A percentile compares a stretch with the other conserved stretches of the same genome.
Conservation (phyloP, 92 coral and sea anemone species). For the Siderastrea siderea region DNA sequence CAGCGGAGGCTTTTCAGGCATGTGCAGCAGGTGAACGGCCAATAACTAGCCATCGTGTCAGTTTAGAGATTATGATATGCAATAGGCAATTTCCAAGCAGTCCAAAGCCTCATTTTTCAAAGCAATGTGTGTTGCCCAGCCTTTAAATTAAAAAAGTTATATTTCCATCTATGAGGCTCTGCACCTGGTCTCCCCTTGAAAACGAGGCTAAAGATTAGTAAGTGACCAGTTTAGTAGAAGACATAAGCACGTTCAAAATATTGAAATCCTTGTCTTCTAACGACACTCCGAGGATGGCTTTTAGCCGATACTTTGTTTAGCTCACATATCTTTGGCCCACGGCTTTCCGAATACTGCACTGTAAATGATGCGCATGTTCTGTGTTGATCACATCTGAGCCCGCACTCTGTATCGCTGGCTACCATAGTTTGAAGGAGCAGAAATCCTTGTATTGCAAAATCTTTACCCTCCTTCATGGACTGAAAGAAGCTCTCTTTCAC, state of each 20-base stretch:
- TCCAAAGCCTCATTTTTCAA: no score
- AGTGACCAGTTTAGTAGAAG: neutral
- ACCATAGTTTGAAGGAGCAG: constrained; percentile 22
- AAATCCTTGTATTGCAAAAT: constrained; percentile 41
- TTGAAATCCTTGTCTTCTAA: constrained; percentile 48
- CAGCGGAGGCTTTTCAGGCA: no score
- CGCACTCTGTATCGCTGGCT: constrained; percentile 61
- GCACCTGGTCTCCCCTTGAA: no score
- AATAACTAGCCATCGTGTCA: no score
- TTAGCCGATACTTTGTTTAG: constrained; percentile 23
- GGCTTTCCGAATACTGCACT: constrained; percentile 24
- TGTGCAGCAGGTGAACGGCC: no score
- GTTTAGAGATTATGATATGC: no score
- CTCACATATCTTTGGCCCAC: constrained; percentile 52
- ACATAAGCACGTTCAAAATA: constrained; percentile 51
- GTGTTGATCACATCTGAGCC: constrained; percentile 60
- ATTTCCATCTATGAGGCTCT: no score
- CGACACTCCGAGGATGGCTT: neutral
- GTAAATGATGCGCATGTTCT: constrained; percentile 67
- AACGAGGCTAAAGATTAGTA: neutral
- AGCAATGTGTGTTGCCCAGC: no score
- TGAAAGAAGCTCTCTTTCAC: constrained; percentile 54
- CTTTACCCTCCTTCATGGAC: constrained; percentile 27
- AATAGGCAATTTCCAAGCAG: no score
- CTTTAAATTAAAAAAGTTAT: no score